Percentiles rank a stretch among this genome's conserved stretches.
Evolutionary conservation across 2,888 invertebrate species (phyloP).

Genomic region (Drosophila antonietae): DNA sequence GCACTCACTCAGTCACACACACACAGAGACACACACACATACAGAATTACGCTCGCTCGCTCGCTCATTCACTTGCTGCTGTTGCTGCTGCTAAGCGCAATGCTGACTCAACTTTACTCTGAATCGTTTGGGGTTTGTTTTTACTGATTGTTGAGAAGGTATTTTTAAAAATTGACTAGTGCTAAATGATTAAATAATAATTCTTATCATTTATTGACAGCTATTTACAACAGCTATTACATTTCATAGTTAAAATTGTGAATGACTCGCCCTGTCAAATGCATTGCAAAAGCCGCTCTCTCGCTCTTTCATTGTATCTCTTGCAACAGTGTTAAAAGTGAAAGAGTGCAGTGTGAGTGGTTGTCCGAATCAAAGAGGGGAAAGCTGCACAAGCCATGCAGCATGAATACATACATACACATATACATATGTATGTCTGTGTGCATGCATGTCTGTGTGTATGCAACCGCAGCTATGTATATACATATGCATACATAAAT

Average conservation of each 20-base stretch:
- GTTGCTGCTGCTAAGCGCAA: conserved; percentile 29
- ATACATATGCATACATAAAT: not conserved
- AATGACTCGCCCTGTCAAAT: not conserved
- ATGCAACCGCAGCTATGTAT: not conserved
- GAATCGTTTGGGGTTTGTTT: conserved; percentile 35
- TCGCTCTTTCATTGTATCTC: conserved; percentile 31
- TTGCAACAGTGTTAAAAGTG: conserved; percentile 37
- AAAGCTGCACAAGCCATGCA: conserved; percentile 43
- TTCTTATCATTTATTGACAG: conserved; percentile 3
- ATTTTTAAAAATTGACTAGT: conserved; percentile 31
- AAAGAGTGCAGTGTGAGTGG: conserved; percentile 45
- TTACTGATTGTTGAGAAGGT: conserved; percentile 16
- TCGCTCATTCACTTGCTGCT: conserved; percentile 44
- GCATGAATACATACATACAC: not conserved
- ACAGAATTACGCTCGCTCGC: conserved; percentile 8
- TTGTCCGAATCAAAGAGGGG: conserved; percentile 44
- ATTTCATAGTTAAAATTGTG: not conserved
- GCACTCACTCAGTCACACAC: conserved; percentile 18
- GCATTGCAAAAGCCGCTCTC: conserved; percentile 35
- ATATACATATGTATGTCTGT: not conserved
- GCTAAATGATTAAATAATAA: conserved; percentile 12
- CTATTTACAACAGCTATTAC: not conserved
- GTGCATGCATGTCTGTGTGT: not conserved
- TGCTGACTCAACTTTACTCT: conserved; percentile 46
- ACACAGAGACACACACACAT: conserved; percentile 4